Conservation (phyloP, 2,888 invertebrate genomes). For the Hirtodrosophila alboralis region DNA sequence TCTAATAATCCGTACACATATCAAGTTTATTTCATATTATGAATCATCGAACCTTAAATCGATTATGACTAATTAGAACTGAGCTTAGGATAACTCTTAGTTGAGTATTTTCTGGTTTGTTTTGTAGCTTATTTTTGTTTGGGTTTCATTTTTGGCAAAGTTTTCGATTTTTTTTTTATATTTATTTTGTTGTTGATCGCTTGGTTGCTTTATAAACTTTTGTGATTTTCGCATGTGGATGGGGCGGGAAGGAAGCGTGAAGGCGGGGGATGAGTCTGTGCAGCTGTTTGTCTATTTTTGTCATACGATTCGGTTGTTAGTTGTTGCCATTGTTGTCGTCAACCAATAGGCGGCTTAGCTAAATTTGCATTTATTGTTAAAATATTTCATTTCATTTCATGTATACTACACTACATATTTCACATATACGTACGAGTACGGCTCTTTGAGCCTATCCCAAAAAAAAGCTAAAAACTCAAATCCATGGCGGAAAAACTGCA, state of each 20-base stretch:
- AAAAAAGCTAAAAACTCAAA: slow-evolving; percentile 36
- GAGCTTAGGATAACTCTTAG: slow-evolving; percentile 16
- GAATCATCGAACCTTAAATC: too few species aligned
- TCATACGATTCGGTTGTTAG: slow-evolving; percentile 42
- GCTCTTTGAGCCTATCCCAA: too few species aligned
- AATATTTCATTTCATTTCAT: slow-evolving; percentile 76
- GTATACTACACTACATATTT: slow-evolving; percentile 53
- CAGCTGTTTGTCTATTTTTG: slow-evolving; percentile 63
- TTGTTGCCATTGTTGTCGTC: slow-evolving; percentile 40
- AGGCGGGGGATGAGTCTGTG: slow-evolving; percentile 16
- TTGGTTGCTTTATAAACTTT: slow-evolving; percentile 70
- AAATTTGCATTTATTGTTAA: slow-evolving; percentile 77
- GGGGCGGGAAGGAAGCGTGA: background rate
- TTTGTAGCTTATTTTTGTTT: slow-evolving; percentile 18
- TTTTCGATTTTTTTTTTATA: slow-evolving; percentile 16
- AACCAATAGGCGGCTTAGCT: slow-evolving; percentile 70
- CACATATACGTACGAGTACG: too few species aligned
- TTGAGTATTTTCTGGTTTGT: background rate
- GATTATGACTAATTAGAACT: too few species aligned
- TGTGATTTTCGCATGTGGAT: slow-evolving; percentile 33
- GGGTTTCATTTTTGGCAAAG: slow-evolving; percentile 48
- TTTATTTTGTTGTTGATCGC: slow-evolving; percentile 25
- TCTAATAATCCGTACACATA: too few species aligned
- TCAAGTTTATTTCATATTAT: too few species aligned
- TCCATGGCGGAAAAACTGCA: slow-evolving; percentile 38